These are phyloP conservation scores for Dermochelys coriacea DNA, from an alignment of 2,797 vertebrate genomes.

Conservation along the genomic window DNA sequence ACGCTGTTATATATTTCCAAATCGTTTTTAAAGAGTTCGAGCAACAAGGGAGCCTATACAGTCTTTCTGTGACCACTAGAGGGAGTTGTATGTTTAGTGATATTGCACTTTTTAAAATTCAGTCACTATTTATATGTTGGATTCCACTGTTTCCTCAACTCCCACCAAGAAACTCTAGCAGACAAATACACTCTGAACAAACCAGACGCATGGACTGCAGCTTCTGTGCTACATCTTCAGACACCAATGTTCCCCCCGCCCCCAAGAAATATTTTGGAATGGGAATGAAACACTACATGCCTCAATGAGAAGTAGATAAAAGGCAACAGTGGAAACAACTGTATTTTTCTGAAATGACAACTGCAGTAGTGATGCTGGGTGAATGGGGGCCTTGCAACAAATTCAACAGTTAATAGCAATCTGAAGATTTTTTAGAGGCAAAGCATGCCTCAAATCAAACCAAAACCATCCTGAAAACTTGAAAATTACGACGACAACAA, in stretches of 20 bases:
- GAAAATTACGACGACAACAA: not conserved
- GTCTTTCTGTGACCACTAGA: slow-evolving; percentile 43
- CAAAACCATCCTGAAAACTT: not conserved
- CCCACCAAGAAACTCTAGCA: rapidly evolving
- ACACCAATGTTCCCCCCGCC: not conserved
- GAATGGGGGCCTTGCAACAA: not conserved
- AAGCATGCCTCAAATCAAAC: not conserved
- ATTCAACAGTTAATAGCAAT: not conserved
- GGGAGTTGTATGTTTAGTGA: not conserved
- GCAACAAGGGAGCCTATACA: rapidly evolving
- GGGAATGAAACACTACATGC: not conserved
- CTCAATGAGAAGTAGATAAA: not conserved
- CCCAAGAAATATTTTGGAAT: rapidly evolving
- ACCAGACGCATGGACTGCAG: not conserved
- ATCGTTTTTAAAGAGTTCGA: rapidly evolving
- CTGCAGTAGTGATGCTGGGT: rapidly evolving
- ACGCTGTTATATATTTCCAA: not conserved
- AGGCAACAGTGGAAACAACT: not conserved
- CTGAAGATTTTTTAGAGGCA: not conserved
- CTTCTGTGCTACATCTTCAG: not conserved
- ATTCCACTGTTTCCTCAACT: rapidly evolving
- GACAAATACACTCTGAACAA: slow-evolving; percentile 19
- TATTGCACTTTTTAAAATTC: rapidly evolving
- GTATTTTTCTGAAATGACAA: not conserved
- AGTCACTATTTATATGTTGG: not conserved